These are phyloP conservation scores for Aleiodes sp. DNA, from an alignment of 1,140 invertebrate species.

Conservation along the genomic window DNA sequence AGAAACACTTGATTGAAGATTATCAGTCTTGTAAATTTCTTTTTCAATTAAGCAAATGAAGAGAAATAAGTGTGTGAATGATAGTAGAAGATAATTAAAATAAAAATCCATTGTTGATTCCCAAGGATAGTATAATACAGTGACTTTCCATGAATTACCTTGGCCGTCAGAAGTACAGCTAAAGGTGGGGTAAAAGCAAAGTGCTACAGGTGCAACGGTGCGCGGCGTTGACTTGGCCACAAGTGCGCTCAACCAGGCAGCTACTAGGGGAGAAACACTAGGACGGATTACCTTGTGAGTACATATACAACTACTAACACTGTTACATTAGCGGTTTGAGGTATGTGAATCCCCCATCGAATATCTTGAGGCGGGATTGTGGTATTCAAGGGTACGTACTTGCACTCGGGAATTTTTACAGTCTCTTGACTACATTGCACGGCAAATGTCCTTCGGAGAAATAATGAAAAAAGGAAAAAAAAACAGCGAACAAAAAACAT, in stretches of 20 bases:
- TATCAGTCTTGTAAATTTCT: too few relatives aligned
- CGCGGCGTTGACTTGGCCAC: conserved; percentile 24
- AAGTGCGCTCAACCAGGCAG: conserved; percentile 2
- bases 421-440: not conserved
- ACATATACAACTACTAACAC: conserved; percentile 16
- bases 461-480: too few relatives aligned
- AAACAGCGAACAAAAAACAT: too few relatives aligned
- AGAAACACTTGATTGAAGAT: too few relatives aligned
- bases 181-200: conserved; percentile 27
- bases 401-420: not conserved
- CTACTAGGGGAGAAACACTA: not conserved
- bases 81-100: too few relatives aligned
- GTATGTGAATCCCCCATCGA: not conserved
- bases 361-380: not conserved
- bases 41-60: too few relatives aligned
- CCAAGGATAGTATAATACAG: not conserved
- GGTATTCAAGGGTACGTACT: not conserved
- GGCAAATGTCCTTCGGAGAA: not conserved
- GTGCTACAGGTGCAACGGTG: conserved; percentile 49
- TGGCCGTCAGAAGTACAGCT: conserved; percentile 47
- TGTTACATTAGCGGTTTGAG: conserved; percentile 17
- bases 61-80: too few relatives aligned
- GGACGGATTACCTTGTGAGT: not conserved
- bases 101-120: not conserved
- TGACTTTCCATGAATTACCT: conserved; percentile 32